Evolutionary conservation across 2,888 invertebrate genomes (phyloP).

Genomic region (Parnassius mnemosyne): DNA sequence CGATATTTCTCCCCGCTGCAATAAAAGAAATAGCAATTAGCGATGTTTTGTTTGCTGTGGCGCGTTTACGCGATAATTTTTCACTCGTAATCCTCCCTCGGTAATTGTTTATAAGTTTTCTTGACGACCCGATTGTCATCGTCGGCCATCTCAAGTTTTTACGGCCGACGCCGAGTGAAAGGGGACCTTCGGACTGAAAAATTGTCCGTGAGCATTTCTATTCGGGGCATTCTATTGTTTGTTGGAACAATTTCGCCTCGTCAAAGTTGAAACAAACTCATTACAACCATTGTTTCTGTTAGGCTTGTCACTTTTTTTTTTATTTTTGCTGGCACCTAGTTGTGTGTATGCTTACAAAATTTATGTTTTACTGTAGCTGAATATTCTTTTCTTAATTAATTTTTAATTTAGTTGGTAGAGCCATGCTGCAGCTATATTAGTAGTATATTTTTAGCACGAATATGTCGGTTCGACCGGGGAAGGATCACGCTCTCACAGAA

Average conservation of each 20-base stretch:
- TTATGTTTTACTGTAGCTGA: background rate
- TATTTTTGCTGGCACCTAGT: background rate
- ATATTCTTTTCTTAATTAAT: no score
- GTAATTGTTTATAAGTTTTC: conserved; percentile 40
- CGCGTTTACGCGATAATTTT: conserved; percentile 35
- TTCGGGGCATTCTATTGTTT: conserved; percentile 17
- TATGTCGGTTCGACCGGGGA: no score
- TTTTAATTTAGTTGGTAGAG: no score
- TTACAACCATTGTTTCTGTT: conserved; percentile 15
- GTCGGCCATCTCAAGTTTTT: conserved; percentile 29
- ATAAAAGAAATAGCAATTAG: conserved; percentile 46
- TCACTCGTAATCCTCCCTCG: conserved; percentile 40
- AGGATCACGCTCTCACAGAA: no score
- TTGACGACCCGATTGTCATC: conserved; percentile 33
- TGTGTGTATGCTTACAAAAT: background rate
- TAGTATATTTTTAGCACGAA: no score
- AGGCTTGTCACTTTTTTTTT: conserved; percentile 41
- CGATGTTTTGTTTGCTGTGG: conserved; percentile 40
- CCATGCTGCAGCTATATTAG: no score
- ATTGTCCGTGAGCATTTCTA: conserved; percentile 12
- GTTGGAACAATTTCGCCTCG: conserved; percentile 14
- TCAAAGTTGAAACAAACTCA: conserved; percentile 18
- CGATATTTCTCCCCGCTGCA: conserved; percentile 35
- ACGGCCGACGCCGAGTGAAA: conserved; percentile 26
- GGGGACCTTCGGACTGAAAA: conserved; percentile 24